A percentile compares a stretch with the other conserved stretches of the same genome.
These are phyloP conservation scores for Poicephalus gulielmi DNA, from an alignment of 2,113 vertebrate species.

Conservation along the genomic window DNA sequence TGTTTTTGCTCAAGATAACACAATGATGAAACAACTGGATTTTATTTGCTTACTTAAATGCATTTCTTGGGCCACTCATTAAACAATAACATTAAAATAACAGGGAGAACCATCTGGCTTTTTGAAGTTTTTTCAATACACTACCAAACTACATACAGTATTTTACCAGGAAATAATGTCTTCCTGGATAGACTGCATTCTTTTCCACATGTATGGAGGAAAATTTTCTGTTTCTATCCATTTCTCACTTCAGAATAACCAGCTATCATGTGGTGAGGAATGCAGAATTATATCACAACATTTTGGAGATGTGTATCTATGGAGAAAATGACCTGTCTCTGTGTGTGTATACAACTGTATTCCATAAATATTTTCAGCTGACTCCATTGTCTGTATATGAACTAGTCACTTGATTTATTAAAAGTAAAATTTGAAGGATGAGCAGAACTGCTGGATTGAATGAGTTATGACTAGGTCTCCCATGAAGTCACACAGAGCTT, in stretches of 20 bases:
- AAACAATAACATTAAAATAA: slow-evolving; percentile 56
- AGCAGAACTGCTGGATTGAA: neutral
- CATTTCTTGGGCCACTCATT: slow-evolving; percentile 63
- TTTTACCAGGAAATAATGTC: slow-evolving; percentile 60
- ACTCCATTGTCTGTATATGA: neutral
- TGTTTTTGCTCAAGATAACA: slow-evolving; percentile 67
- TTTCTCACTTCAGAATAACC: slow-evolving; percentile 36
- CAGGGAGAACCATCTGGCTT: slow-evolving; percentile 68
- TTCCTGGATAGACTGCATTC: slow-evolving; percentile 40
- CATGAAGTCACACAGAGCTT: neutral
- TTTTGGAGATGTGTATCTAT: neutral
- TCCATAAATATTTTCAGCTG: neutral
- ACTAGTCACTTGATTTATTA: neutral
- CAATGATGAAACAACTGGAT: slow-evolving; percentile 59
- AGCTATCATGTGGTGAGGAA: neutral
- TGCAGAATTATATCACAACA: neutral
- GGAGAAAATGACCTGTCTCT: accelerated
- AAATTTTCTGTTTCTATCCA: slow-evolving; percentile 2
- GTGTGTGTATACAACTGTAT: neutral
- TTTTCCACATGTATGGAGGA: slow-evolving; percentile 25
- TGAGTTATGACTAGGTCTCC: neutral
- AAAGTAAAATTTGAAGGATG: neutral
- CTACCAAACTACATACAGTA: slow-evolving; percentile 62
- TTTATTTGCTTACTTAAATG: slow-evolving; percentile 61
- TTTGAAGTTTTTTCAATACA: slow-evolving; percentile 57